A percentile compares a stretch with the other conserved stretches of the same genome.
These are phyloP conservation scores for Poeciliopsis infans DNA, from an alignment of 2,797 vertebrate genomes.

Conservation along the genomic window DNA sequence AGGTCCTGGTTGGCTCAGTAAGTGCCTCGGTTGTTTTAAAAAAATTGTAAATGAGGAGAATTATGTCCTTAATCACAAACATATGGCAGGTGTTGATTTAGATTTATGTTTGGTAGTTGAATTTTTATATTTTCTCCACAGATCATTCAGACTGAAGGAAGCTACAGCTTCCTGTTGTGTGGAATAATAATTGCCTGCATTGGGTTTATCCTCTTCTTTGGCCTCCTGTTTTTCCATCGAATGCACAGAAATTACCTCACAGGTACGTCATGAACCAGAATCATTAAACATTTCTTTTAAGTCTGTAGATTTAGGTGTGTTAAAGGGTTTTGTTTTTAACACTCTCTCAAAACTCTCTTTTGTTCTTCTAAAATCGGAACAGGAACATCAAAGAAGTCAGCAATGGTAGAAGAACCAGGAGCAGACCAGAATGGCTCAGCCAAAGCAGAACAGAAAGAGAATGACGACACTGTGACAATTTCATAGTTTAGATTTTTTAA, in stretches of 20 bases:
- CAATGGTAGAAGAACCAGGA: conserved; percentile 71
- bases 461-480: conserved; percentile 38
- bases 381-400: conserved; percentile 76
- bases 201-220: conserved; percentile 88
- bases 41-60: conserved; percentile 14
- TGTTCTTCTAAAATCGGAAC: conserved; percentile 16
- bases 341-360: conserved; percentile 7
- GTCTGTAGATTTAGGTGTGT: neutral
- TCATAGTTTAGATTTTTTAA: neutral
- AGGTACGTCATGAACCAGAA: conserved; percentile 79
- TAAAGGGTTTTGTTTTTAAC: neutral
- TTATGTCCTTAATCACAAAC: conserved; percentile 21
- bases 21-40: conserved; percentile 25
- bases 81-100: conserved; percentile 17
- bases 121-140: conserved; percentile 61
- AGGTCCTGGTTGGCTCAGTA: conserved; percentile 94
- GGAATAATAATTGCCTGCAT: conserved; percentile 89
- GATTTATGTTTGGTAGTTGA: conserved; percentile 29
- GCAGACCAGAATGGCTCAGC: conserved; percentile 49
- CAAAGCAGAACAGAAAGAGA: conserved; percentile 53
- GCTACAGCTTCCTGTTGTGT: conserved; percentile 94
- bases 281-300: neutral
- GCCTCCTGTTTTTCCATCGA: conserved; percentile 89
- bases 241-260: conserved; percentile 86
- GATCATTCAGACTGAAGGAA: conserved; percentile 90